Evolutionary conservation across 2,888 invertebrate species (phyloP).

Genomic region (Erebia epiphron): DNA sequence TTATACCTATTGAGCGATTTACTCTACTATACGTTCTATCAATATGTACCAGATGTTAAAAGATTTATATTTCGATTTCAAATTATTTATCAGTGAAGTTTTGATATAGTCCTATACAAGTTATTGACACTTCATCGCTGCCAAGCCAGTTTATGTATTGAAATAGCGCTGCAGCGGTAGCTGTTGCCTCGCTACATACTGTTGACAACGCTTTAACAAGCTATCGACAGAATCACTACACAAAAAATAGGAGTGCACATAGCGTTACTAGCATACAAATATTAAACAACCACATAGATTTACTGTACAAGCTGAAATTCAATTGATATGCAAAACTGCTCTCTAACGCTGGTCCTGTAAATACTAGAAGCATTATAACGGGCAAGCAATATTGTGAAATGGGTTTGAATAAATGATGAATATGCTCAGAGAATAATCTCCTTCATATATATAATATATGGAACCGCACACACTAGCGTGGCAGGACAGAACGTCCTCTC

Average conservation of each 20-base stretch:
- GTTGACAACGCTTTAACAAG: conserved; percentile 26
- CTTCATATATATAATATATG: too few species aligned
- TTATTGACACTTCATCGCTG: conserved; percentile 16
- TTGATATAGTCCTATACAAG: conserved; percentile 5
- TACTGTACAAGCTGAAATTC: neutral
- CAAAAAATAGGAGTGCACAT: conserved; percentile 10
- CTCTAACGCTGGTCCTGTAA: too few species aligned
- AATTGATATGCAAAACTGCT: neutral
- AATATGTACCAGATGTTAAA: neutral
- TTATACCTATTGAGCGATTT: too few species aligned
- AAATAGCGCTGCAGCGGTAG: conserved; percentile 17
- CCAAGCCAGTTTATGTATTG: conserved; percentile 10
- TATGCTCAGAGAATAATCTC: too few species aligned
- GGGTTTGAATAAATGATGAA: too few species aligned
- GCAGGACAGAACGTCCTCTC: too few species aligned
- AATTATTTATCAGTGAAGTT: neutral
- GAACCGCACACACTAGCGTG: too few species aligned
- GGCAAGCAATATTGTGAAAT: too few species aligned
- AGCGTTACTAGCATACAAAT: neutral
- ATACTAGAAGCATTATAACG: too few species aligned
- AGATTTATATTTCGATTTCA: neutral
- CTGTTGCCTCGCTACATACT: conserved; percentile 21
- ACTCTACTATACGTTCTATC: too few species aligned
- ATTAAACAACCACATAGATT: neutral
- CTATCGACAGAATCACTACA: neutral